Percentiles rank a stretch among this genome's conserved stretches.
Evolutionary conservation across 2,113 vertebrate species (phyloP).

Genomic region (Coturnix japonica): DNA sequence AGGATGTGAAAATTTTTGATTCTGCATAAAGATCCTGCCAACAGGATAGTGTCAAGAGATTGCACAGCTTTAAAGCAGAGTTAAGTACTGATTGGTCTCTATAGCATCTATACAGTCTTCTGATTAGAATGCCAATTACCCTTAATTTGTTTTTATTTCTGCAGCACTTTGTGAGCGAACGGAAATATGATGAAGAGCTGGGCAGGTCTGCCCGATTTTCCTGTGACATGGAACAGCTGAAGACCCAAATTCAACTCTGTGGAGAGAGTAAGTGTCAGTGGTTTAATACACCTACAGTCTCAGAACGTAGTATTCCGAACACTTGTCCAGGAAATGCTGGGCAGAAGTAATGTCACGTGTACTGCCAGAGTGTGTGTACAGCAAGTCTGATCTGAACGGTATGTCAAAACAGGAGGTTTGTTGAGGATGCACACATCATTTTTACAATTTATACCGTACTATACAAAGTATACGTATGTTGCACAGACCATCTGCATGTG

Average conservation of each 20-base stretch:
- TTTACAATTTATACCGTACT: not conserved
- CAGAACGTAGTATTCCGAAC: not conserved
- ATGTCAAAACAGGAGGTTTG: not conserved
- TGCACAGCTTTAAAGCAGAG: not conserved
- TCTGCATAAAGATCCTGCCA: not conserved
- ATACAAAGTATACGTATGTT: not conserved
- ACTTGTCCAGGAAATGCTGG: not conserved
- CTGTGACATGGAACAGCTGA: slow-evolving; percentile 80
- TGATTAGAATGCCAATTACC: not conserved
- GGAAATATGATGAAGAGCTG: slow-evolving; percentile 85
- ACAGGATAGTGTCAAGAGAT: not conserved
- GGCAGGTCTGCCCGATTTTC: slow-evolving; percentile 82
- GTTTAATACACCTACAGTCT: not conserved
- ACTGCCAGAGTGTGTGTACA: not conserved
- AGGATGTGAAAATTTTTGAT: not conserved
- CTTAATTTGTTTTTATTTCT: not conserved
- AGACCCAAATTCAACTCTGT: slow-evolving; percentile 80
- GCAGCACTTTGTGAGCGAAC: slow-evolving; percentile 86
- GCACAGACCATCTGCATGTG: not conserved
- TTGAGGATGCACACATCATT: not conserved
- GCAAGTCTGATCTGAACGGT: not conserved
- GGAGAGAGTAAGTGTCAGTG: slow-evolving; percentile 81
- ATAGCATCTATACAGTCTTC: not conserved
- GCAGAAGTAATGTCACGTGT: not conserved
- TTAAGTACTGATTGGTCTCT: not conserved